These are phyloP conservation scores for Troilus luridus DNA, from an alignment of 2,888 invertebrate species.

Conservation along the genomic window DNA sequence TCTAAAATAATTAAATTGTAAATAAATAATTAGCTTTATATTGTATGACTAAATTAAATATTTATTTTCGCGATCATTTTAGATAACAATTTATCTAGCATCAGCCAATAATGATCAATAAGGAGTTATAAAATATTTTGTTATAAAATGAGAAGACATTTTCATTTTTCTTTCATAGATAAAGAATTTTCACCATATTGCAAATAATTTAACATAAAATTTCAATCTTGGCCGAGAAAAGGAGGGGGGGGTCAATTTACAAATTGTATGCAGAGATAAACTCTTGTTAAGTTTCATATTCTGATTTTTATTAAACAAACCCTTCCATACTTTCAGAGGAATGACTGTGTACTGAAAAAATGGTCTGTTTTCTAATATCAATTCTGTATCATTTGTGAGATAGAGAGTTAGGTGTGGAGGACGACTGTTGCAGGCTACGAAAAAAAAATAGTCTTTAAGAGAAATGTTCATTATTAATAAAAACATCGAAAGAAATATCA, in stretches of 20 bases:
- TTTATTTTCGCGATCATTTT: background rate
- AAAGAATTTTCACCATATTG: background rate
- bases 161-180: background rate
- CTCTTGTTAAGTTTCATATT: no score
- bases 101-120: background rate
- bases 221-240: background rate
- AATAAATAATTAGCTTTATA: background rate
- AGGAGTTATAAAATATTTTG: background rate
- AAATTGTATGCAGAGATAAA: background rate
- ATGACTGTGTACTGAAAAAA: no score
- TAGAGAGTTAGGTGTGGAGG: no score
- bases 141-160: background rate
- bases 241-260: background rate
- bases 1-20: background rate
- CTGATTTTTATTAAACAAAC: no score
- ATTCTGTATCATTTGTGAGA: no score
- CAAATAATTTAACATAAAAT: background rate
- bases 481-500: no score
- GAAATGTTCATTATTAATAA: no score
- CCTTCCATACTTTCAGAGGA: no score
- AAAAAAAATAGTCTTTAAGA: no score
- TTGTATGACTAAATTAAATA: background rate
- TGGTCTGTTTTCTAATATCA: no score
- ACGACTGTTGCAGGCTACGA: no score
- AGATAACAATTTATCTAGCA: background rate